Percentiles rank a stretch among this genome's conserved stretches.
These are phyloP conservation scores for Pseudococcus jackbeardsleyi DNA, from an alignment of 2,888 invertebrate genomes.

Conservation along the genomic window DNA sequence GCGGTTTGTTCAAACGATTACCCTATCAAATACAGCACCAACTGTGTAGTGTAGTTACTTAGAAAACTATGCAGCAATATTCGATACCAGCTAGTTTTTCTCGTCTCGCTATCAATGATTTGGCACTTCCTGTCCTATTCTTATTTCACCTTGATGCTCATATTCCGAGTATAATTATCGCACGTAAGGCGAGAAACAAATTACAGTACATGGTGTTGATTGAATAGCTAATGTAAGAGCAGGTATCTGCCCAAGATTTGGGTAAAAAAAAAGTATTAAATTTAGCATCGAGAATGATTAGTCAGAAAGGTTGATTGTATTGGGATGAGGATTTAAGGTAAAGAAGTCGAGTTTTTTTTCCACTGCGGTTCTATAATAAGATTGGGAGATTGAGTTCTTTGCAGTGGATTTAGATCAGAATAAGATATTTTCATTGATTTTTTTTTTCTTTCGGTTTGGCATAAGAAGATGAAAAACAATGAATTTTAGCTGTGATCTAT, in stretches of 20 bases:
- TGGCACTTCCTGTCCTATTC: conserved; percentile 26
- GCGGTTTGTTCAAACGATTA: conserved; percentile 51
- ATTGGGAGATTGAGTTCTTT: too few species aligned
- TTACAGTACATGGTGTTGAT: background rate
- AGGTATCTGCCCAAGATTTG: background rate
- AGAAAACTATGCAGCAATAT: background rate
- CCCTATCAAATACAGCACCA: conserved; percentile 7
- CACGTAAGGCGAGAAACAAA: conserved; percentile 33
- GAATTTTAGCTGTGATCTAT: too few species aligned
- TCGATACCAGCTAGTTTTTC: background rate
- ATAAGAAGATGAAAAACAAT: too few species aligned
- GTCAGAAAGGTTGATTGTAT: background rate
- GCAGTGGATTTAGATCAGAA: too few species aligned
- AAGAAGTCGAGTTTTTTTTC: background rate
- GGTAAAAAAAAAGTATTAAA: background rate
- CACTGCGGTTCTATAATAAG: too few species aligned
- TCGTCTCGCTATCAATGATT: conserved; percentile 27
- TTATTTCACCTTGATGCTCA: background rate
- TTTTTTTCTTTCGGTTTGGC: too few species aligned
- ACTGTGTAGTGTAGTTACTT: background rate
- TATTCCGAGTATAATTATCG: conserved; percentile 21
- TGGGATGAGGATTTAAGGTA: background rate
- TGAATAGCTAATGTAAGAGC: background rate
- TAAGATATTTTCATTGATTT: too few species aligned
- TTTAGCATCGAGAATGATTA: background rate